Base-by-base conservation (phyloP, 2,113 vertebrate species). In the Phyllopteryx taeniolatus region DNA sequence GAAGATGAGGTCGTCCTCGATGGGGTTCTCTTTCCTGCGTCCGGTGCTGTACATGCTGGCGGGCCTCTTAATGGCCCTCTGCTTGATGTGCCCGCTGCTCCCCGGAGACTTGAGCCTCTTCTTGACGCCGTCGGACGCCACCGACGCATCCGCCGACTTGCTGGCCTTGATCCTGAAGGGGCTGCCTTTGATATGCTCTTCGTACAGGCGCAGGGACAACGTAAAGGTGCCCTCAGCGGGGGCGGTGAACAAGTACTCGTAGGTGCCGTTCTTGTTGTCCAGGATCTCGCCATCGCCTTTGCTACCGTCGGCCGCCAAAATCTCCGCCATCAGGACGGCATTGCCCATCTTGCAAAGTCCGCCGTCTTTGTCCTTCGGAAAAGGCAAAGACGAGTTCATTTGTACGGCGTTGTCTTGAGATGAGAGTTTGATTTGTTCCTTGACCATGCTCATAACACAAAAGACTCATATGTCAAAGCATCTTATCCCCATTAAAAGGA, bases 251-350 rank as follows among this genome's bases (percentile, higher is more conserved):
- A 96, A 80, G 77, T 94, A 96, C 79, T 98, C 97, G 0, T 98
- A 99, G n/a, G 97, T 98, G 86, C 98, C 98, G 0, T 99, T 98
- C 85, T 98, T 98, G 86, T 97, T 97, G 91, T 99, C 98, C 65
- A 97, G 91, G 72, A 99, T 94, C 82, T 98, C 95, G 3, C 96
- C 95, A 0, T 96, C 94, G 0, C 93, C 94, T 49, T 93, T 93
- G n/a, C 92, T 92, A 15, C 96, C 95, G 2, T 96, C 95, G 0
- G 94, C 88, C 0, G 93, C 95, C 86, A 92, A 93, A 79, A 99
- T 92, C 46, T 97, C 95, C 0, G 96, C 96, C 0, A 94, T 93
- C 57, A 99, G 91, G 81, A 93, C 91, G 13, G 98, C 96, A 0
- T 95, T 98, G 60, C 98, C 98, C n/a, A 93, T 95, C 84, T 98